Evolutionary conservation across 2,113 vertebrate genomes (phyloP).

Genomic region (Lophochroa leadbeateri): DNA sequence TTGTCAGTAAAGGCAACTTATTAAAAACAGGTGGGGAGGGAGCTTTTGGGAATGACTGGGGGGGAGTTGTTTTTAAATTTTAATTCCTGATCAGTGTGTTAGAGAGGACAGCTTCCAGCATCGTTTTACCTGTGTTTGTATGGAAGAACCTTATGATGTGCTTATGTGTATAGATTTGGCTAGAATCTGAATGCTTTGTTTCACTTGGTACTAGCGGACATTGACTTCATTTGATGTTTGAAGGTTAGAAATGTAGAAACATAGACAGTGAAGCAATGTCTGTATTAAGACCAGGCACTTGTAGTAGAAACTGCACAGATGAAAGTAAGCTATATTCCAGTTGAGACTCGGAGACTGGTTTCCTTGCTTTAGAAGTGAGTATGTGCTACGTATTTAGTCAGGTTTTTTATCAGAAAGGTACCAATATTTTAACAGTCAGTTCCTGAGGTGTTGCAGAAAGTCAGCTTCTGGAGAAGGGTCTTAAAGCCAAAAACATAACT

Average conservation of each 20-base stretch:
- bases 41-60: neutral
- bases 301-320: neutral
- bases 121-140: neutral
- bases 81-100: neutral
- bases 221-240: neutral
- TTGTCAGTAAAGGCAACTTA: neutral
- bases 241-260: neutral
- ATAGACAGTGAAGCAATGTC: neutral
- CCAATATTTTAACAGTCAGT: neutral
- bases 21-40: neutral
- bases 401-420: neutral
- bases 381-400: neutral
- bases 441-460: neutral
- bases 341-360: neutral
- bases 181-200: neutral
- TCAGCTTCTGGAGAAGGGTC: neutral
- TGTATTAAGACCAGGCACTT: neutral
- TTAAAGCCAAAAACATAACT: neutral
- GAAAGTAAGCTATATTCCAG: neutral
- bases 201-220: neutral
- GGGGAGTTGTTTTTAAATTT: neutral
- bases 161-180: too few relatives aligned
- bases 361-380: neutral
- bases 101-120: neutral
- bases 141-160: neutral